Percentiles rank a stretch among this genome's conserved stretches.
Evolutionary conservation across 2,113 vertebrate species (phyloP).

Genomic region (Odobenus rosmarus): DNA sequence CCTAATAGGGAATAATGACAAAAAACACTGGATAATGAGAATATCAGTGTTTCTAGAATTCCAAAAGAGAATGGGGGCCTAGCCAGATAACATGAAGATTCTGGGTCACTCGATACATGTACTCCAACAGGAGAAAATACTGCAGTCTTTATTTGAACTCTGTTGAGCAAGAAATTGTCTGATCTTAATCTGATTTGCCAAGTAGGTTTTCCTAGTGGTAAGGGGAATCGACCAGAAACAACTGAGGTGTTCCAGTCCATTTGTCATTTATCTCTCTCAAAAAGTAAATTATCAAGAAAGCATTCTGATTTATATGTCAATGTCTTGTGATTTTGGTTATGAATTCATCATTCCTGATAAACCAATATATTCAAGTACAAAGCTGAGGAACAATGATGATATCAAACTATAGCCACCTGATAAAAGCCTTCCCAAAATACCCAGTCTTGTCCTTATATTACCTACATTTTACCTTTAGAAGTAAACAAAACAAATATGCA

Average conservation of each 20-base stretch:
- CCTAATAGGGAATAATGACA: background rate
- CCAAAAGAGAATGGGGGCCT: background rate
- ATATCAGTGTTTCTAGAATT: background rate
- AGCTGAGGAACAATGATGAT: background rate
- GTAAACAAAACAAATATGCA: conserved; percentile 20
- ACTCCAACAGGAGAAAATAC: background rate
- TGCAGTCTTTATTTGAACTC: background rate
- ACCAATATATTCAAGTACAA: background rate
- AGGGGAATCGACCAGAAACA: conserved; percentile 46
- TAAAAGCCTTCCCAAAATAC: conserved; percentile 22
- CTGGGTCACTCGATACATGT: background rate
- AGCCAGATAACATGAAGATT: background rate
- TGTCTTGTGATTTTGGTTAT: conserved; percentile 11
- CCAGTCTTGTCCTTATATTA: background rate
- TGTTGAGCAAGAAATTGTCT: conserved; percentile 20
- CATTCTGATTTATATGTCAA: conserved; percentile 9
- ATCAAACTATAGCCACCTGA: background rate
- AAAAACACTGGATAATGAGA: background rate
- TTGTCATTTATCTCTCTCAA: conserved; percentile 49
- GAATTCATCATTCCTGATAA: conserved; percentile 18
- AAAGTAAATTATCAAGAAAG: conserved; percentile 17
- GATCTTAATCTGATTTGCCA: conserved; percentile 10
- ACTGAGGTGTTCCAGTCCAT: background rate
- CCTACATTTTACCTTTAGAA: background rate
- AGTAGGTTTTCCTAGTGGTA: background rate